phyloP scores from a whole-genome alignment of 2,888 invertebrate species.

The Drosophila limbata region DNA sequence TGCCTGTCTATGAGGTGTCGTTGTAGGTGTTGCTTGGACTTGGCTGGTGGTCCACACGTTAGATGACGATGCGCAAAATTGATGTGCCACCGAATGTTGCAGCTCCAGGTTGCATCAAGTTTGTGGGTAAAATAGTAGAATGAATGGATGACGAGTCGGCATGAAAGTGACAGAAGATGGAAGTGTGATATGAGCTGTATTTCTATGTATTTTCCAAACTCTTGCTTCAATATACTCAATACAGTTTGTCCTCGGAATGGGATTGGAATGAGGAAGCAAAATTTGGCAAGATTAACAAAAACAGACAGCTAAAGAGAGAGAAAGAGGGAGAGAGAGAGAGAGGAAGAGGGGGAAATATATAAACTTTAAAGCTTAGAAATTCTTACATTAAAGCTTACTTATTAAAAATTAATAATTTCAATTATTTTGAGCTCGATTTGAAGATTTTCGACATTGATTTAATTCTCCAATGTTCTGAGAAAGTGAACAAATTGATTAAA shows the following conservation, averaged over 20 bases:
- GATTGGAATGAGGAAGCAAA: neutral
- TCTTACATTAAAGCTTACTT: too few species aligned
- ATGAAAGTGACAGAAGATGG: slow-evolving; percentile 51
- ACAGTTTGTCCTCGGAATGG: neutral
- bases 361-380: too few species aligned
- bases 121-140: too few species aligned
- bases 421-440: too few species aligned
- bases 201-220: slow-evolving; percentile 1
- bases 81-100: slow-evolving; percentile 72
- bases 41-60: slow-evolving; percentile 77
- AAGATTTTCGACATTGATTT: too few species aligned
- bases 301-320: neutral
- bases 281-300: neutral
- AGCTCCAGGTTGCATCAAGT: slow-evolving; percentile 23
- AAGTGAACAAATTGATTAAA: too few species aligned
- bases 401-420: too few species aligned
- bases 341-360: neutral
- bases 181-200: slow-evolving; percentile 26
- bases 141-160: slow-evolving; percentile 45
- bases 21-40: slow-evolving; percentile 73
- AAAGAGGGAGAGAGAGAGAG: neutral
- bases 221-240: slow-evolving; percentile 12
- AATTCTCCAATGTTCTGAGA: too few species aligned
- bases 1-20: slow-evolving; percentile 72
- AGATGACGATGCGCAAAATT: slow-evolving; percentile 80